Evolutionary conservation across 2,888 invertebrate genomes (phyloP), one percentile per base, ranked within the genome.

Genomic region (Conistra vaccinii): DNA sequence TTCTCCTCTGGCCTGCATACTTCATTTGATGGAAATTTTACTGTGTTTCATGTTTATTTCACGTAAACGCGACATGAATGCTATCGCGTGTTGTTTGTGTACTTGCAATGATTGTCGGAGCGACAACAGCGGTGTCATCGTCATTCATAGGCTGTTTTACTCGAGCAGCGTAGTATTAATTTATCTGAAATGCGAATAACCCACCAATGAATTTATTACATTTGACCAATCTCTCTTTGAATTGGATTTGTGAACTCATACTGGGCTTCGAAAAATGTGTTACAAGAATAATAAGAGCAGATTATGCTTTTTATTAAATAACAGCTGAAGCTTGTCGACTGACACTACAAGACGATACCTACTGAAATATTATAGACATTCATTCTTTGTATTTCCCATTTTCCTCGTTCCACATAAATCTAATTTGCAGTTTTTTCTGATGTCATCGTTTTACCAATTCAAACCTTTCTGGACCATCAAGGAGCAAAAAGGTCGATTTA

Each of bases 11-110:
- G 51, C 62, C 23, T 85, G 63, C 73, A 81, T 73, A 76, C 62
- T 82, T 81, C 55, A 83, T 76, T 48, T 63, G 48, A 70, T 70
- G 53, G 63, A 83, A 73, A 73, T 83, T 69, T 61, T 57, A 57
- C 62, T 65, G 58, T 51, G 57, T 67, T 67, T 51, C 62, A 51
- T 85, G 62, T 75, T 74, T 80, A 62, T 72, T 80, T 73, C 67
- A 63, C 14, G 45, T 60, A n/a, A 67, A 84, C 80, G 45, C 9
- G 26, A 32, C 4, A 12, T 20, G 17, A 65, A 77, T 73, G 51
- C 14, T 53, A 78, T 66, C 57, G 35, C 67, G 55, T 58, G 58
- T 69, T 81, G 61, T 67, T 81, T 63, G 58, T 69, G 69, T 79
- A 60, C 66, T 79, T 67, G 60, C 29, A 4, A 69, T 79, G 39